Conservation (phyloP, 2,797 vertebrate species). For the Enteromius viviparus region DNA sequence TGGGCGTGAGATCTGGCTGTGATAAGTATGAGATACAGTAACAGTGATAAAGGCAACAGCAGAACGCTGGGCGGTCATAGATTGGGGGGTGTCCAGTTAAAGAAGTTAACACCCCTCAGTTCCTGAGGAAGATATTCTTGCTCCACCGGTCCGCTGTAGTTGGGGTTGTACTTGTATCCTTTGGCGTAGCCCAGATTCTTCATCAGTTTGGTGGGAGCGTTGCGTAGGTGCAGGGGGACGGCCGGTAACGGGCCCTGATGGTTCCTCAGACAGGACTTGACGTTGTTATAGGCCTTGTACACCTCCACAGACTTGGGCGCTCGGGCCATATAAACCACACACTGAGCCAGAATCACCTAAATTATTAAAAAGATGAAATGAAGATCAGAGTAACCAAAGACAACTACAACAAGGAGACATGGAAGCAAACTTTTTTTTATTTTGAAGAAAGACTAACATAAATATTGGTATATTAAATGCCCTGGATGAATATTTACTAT, state of each 20-base stretch:
- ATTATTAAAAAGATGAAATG: no score
- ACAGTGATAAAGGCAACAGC: not conserved
- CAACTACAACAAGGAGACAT: not conserved
- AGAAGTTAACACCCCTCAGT: conserved; percentile 83
- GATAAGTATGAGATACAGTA: not conserved
- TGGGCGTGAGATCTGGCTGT: not conserved
- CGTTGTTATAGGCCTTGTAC: conserved; percentile 87
- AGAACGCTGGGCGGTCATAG: conserved; percentile 26
- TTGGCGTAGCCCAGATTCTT: conserved; percentile 90
- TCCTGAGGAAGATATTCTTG: conserved; percentile 92
- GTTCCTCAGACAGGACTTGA: conserved; percentile 87
- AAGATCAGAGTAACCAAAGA: no score
- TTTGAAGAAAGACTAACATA: not conserved
- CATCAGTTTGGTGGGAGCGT: conserved; percentile 91
- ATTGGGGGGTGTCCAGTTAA: conserved; percentile 72
- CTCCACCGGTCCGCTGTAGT: conserved; percentile 80
- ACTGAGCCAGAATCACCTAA: conserved; percentile 98
- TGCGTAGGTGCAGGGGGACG: conserved; percentile 93
- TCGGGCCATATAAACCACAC: conserved; percentile 88
- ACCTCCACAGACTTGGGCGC: conserved; percentile 92
- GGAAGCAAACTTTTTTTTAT: not conserved
- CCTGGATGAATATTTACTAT: not conserved
- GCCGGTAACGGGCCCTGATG: conserved; percentile 89
- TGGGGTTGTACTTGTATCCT: conserved; percentile 94
- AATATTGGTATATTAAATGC: not conserved